Evolutionary conservation across 2,888 invertebrate species (phyloP).

Genomic region (Campoplex capitator): DNA sequence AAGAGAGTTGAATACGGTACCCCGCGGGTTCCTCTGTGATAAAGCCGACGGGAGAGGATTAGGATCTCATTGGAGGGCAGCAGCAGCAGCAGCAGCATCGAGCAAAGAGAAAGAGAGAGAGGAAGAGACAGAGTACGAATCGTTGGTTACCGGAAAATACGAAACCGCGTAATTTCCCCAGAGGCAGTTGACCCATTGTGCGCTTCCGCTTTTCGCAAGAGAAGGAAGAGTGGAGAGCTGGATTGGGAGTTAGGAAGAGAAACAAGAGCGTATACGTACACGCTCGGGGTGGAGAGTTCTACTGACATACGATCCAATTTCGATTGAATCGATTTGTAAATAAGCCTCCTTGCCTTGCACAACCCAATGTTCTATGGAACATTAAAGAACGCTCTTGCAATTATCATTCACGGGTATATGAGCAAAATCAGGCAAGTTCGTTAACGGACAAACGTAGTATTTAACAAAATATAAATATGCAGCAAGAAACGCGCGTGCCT

Average conservation of each 20-base stretch:
- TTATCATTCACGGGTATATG: neutral
- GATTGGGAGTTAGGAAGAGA: neutral
- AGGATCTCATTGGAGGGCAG: slow-evolving; percentile 55
- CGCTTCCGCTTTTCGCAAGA: slow-evolving; percentile 54
- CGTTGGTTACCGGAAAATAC: slow-evolving; percentile 67
- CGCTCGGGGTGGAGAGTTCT: neutral
- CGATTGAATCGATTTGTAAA: slow-evolving; percentile 11
- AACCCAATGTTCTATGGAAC: neutral
- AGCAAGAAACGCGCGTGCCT: slow-evolving; percentile 3
- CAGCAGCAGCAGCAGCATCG: neutral
- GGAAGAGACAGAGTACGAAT: slow-evolving; percentile 51
- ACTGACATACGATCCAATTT: slow-evolving; percentile 9
- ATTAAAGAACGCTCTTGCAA: neutral
- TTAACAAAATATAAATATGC: neutral
- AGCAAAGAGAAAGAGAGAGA: slow-evolving; percentile 24
- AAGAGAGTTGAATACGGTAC: slow-evolving; percentile 11
- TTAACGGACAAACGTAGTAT: neutral
- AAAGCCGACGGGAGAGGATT: slow-evolving; percentile 62
- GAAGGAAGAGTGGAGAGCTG: neutral
- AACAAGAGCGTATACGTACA: neutral
- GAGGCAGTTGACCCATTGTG: slow-evolving; percentile 68
- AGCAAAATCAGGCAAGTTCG: neutral
- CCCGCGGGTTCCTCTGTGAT: slow-evolving; percentile 53
- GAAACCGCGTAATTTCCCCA: slow-evolving; percentile 71
- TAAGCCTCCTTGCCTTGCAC: neutral